phyloP scores from a whole-genome alignment of 1,140 invertebrate genomes.

The Coelopa frigida region DNA sequence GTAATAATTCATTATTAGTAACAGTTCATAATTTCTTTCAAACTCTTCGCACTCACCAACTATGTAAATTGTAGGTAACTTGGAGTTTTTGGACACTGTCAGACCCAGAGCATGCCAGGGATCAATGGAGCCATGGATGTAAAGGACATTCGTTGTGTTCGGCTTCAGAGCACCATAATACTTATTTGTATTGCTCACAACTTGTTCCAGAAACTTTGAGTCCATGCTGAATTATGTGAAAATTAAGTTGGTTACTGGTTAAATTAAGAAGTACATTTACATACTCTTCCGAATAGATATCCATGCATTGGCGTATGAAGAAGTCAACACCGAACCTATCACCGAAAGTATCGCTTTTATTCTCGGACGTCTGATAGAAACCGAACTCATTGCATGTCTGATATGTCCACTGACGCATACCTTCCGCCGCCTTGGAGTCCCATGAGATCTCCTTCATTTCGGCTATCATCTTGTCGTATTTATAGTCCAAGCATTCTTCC shows the following conservation, averaged over 20 bases:
- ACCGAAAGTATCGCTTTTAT: conserved; percentile 66
- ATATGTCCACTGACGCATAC: conserved; percentile 83
- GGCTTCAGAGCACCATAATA: conserved; percentile 72
- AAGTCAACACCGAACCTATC: conserved; percentile 70
- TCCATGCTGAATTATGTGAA: conserved; percentile 21
- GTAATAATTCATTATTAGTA: conserved; percentile 18
- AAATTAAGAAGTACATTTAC: background rate
- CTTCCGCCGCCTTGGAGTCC: conserved; percentile 54
- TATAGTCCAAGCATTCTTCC: conserved; percentile 77
- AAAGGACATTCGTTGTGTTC: conserved; percentile 67
- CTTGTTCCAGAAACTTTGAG: conserved; percentile 43
- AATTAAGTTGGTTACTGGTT: background rate
- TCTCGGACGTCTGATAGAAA: conserved; percentile 84
- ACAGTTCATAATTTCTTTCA: background rate
- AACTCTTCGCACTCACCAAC: conserved; percentile 49
- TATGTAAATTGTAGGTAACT: conserved; percentile 62
- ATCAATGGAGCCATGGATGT: conserved; percentile 85
- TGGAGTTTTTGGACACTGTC: conserved; percentile 46
- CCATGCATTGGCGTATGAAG: conserved; percentile 72
- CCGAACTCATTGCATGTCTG: conserved; percentile 95
- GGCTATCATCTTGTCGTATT: conserved; percentile 70
- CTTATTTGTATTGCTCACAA: conserved; percentile 65
- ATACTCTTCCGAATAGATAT: conserved; percentile 63
- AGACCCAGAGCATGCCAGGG: conserved; percentile 87
- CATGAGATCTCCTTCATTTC: conserved; percentile 64